phyloP scores from a whole-genome alignment of 1,140 invertebrate genomes.

The Sweltsa coloradensis region DNA sequence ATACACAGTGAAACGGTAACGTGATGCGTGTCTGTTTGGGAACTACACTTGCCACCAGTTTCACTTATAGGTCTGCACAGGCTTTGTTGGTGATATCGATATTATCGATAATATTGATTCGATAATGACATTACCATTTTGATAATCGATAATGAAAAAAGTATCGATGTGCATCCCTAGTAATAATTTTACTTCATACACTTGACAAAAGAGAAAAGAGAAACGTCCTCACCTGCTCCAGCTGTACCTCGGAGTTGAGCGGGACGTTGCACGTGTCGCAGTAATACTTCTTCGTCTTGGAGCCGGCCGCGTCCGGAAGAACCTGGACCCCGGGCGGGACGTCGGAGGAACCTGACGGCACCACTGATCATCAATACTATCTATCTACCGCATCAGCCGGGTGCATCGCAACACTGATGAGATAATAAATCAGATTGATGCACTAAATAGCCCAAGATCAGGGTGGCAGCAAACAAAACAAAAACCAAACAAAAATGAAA shows the following conservation, averaged over 20 bases:
- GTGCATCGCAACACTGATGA: conserved; percentile 9
- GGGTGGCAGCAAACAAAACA: neutral
- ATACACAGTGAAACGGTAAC: too few relatives aligned
- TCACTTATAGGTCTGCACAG: neutral
- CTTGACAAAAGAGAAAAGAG: neutral
- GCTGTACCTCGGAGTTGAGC: conserved; percentile 19
- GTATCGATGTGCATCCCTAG: neutral
- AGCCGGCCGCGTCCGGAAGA: conserved; percentile 2
- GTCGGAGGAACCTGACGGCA: conserved; percentile 3
- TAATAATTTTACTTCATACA: too few relatives aligned
- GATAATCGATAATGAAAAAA: neutral
- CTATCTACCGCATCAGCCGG: conserved; percentile 13
- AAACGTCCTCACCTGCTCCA: conserved; percentile 16
- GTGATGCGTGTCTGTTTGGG: too few relatives aligned
- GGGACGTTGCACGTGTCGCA: conserved; percentile 16
- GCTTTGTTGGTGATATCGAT: neutral
- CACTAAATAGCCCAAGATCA: conserved; percentile 4
- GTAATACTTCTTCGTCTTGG: conserved; percentile 11
- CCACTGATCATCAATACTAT: conserved; percentile 16
- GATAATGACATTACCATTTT: neutral
- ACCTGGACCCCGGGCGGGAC: conserved; percentile 14
- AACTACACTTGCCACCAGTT: neutral
- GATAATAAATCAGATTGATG: conserved; percentile 16
- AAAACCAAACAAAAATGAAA: conserved; percentile 6
- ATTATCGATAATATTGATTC: neutral